Evolutionary conservation across 2,888 invertebrate species (phyloP).

Genomic region (Sminthurides aquaticus): DNA sequence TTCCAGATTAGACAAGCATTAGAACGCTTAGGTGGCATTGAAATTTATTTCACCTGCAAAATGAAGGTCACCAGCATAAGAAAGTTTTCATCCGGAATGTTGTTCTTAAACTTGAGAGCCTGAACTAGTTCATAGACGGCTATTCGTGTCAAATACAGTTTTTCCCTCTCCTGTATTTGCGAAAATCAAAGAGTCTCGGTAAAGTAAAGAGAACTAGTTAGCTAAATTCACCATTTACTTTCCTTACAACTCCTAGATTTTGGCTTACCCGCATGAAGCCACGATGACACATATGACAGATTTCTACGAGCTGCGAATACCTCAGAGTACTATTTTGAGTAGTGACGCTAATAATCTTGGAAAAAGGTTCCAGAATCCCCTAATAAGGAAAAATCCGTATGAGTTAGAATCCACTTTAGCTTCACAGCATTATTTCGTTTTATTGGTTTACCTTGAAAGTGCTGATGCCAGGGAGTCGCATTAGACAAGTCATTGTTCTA

Average conservation of each 20-base stretch:
- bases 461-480: slow-evolving; percentile 76
- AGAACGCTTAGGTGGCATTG: too few relatives aligned
- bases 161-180: slow-evolving; percentile 85
- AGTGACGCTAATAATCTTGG: slow-evolving; percentile 86
- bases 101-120: slow-evolving; percentile 89
- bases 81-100: slow-evolving; percentile 89
- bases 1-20: neutral
- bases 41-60: too few relatives aligned
- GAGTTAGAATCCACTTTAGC: too few relatives aligned
- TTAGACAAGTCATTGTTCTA: slow-evolving; percentile 66
- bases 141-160: slow-evolving; percentile 80
- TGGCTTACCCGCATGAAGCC: slow-evolving; percentile 69
- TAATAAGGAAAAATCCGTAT: slow-evolving; percentile 46
- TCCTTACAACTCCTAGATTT: too few relatives aligned
- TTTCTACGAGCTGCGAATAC: slow-evolving; percentile 70
- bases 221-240: too few relatives aligned
- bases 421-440: too few relatives aligned
- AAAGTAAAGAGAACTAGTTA: too few relatives aligned
- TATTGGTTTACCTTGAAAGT: slow-evolving; percentile 66
- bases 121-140: slow-evolving; percentile 90
- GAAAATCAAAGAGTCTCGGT: slow-evolving; percentile 42
- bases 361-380: slow-evolving; percentile 87
- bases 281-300: slow-evolving; percentile 82
- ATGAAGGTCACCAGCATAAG: slow-evolving; percentile 80
- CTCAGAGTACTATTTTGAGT: slow-evolving; percentile 80